phyloP scores from a whole-genome alignment of 1,140 invertebrate species.

The Hetaerina americana region DNA sequence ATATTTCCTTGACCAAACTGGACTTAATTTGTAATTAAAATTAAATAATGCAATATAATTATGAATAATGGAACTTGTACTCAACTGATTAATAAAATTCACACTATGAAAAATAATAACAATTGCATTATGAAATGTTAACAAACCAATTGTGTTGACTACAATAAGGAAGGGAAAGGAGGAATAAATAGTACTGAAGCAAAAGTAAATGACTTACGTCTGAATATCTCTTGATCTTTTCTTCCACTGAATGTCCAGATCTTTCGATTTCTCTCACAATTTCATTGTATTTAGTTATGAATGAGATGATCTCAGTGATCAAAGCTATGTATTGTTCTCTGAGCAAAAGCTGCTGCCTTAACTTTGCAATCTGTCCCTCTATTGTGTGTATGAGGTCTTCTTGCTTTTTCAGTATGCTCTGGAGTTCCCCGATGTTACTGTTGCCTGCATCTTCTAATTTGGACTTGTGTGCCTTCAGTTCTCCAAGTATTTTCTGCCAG shows the following conservation, averaged over 20 bases:
- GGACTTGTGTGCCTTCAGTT: conserved; percentile 65
- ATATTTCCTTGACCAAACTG: too few relatives aligned
- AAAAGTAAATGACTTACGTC: conserved; percentile 34
- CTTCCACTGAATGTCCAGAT: conserved; percentile 59
- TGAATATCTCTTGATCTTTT: conserved; percentile 80
- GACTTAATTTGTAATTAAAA: too few relatives aligned
- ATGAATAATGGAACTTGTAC: too few relatives aligned
- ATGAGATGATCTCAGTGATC: conserved; percentile 72
- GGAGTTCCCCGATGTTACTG: conserved; percentile 57
- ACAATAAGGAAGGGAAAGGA: too few relatives aligned
- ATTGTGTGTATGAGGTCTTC: conserved; percentile 68
- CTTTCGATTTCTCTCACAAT: conserved; percentile 74
- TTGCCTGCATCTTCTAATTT: conserved; percentile 65
- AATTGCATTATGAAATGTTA: too few relatives aligned
- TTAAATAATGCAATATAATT: too few relatives aligned
- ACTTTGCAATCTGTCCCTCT: conserved; percentile 67
- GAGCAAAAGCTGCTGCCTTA: conserved; percentile 60
- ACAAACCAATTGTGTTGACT: background rate
- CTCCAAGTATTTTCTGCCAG: conserved; percentile 47
- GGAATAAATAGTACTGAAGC: background rate
- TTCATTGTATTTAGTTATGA: conserved; percentile 75
- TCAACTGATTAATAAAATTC: too few relatives aligned
- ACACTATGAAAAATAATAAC: too few relatives aligned
- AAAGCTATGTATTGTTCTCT: conserved; percentile 77
- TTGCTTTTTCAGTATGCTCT: conserved; percentile 62